phyloP scores from a whole-genome alignment of 2,797 vertebrate species.

The Diceros bicornis region DNA sequence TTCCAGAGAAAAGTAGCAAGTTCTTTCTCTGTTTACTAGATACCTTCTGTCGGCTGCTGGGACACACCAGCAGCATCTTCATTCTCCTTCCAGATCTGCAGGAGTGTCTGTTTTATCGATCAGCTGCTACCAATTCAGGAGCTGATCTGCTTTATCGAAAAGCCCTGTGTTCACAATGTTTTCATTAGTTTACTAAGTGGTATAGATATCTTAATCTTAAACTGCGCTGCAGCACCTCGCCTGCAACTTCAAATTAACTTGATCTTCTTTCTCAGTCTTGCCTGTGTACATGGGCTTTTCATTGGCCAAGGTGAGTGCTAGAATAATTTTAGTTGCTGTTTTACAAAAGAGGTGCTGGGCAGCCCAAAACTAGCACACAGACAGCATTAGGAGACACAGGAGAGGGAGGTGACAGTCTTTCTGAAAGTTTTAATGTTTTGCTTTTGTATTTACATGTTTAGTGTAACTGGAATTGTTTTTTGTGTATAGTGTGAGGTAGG shows the following conservation, averaged over 20 bases:
- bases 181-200: constrained; percentile 18
- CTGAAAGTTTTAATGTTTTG: neutral
- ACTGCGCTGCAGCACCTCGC: neutral
- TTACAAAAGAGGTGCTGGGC: neutral
- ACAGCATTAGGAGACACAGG: neutral
- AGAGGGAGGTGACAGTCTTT: neutral
- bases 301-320: neutral
- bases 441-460: neutral
- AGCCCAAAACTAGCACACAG: neutral
- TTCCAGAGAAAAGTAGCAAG: neutral
- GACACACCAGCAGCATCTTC: neutral
- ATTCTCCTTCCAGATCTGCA: neutral
- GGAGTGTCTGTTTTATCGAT: neutral
- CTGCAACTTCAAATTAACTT: neutral
- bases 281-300: neutral
- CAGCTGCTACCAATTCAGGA: neutral
- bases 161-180: neutral
- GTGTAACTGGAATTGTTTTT: neutral
- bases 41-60: neutral
- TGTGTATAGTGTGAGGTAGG: neutral
- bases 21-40: neutral
- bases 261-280: neutral
- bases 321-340: neutral
- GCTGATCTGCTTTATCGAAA: neutral
- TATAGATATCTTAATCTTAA: constrained; percentile 4